Percentiles rank a stretch among this genome's conserved stretches.
These are phyloP conservation scores for Phycodurus eques DNA, from an alignment of 2,113 vertebrate species.

Conservation along the genomic window DNA sequence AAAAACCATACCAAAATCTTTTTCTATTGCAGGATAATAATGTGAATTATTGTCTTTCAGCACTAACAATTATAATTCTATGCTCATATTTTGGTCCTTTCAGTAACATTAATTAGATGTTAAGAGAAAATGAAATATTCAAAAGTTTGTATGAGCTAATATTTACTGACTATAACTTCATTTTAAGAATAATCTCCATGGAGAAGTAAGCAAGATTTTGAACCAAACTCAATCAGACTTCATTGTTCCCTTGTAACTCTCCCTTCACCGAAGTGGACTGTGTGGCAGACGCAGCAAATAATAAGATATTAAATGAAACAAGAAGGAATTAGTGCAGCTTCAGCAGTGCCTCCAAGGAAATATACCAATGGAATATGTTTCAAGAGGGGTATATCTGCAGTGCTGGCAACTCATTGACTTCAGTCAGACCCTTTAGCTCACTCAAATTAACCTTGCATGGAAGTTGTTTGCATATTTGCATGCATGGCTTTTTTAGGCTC, in stretches of 20 bases:
- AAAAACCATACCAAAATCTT: neutral
- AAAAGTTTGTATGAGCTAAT: constrained; percentile 30
- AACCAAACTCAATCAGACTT: constrained; percentile 37
- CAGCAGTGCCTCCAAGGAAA: constrained; percentile 61
- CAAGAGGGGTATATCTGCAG: constrained; percentile 42
- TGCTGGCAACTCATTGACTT: constrained; percentile 49
- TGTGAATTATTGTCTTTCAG: neutral
- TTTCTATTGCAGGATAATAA: neutral
- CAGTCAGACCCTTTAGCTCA: constrained; percentile 34
- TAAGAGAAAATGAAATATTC: constrained; percentile 35
- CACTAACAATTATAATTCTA: constrained; percentile 30
- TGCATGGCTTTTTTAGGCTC: neutral
- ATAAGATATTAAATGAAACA: constrained; percentile 75
- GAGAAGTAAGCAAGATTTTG: constrained; percentile 7
- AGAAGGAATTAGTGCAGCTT: constrained; percentile 68
- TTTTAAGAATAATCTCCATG: constrained; percentile 21
- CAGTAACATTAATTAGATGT: constrained; percentile 19
- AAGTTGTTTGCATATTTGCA: neutral
- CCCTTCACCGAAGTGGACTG: constrained; percentile 21
- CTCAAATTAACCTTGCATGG: constrained; percentile 39
- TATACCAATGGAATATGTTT: constrained; percentile 53
- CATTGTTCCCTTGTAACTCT: constrained; percentile 18
- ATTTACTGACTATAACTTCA: constrained; percentile 34
- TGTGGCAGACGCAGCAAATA: constrained; percentile 54
- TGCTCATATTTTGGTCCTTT: constrained; percentile 27